These are phyloP conservation scores for Synergus laeviventris DNA, from an alignment of 2,888 invertebrate species.

Conservation along the genomic window DNA sequence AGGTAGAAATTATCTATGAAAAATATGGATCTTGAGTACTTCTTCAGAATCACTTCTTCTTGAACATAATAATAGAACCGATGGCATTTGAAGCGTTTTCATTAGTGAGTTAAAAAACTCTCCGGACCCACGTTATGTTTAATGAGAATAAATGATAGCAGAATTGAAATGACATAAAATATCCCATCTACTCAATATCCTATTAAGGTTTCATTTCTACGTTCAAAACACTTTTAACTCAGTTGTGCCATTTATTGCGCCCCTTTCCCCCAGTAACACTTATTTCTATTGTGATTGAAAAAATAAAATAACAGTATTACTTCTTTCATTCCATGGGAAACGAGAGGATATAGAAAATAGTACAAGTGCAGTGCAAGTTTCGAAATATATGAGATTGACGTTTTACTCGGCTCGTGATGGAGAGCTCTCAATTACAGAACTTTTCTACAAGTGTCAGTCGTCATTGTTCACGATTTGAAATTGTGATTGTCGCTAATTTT, in stretches of 20 bases:
- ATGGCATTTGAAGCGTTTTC: background rate
- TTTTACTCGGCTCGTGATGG: background rate
- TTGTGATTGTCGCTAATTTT: constrained; percentile 18
- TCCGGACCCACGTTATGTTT: background rate
- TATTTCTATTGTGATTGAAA: background rate
- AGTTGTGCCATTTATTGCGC: too few species aligned
- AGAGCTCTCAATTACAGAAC: background rate
- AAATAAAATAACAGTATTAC: background rate
- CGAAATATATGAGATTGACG: background rate
- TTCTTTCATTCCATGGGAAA: background rate
- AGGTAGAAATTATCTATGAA: background rate
- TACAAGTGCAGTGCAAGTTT: background rate
- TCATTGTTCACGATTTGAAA: background rate
- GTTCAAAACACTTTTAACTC: too few species aligned
- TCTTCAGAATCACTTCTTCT: background rate
- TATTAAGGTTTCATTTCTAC: too few species aligned
- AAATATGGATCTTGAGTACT: background rate
- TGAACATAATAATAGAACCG: background rate
- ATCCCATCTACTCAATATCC: too few species aligned
- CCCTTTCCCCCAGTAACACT: background rate
- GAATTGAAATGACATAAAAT: too few species aligned
- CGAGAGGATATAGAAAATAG: background rate
- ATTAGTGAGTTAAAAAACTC: background rate
- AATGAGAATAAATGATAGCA: background rate
- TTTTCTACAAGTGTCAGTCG: background rate